These are phyloP conservation scores for Edolisoma coerulescens DNA, from an alignment of 2,113 vertebrate genomes.

Conservation along the genomic window DNA sequence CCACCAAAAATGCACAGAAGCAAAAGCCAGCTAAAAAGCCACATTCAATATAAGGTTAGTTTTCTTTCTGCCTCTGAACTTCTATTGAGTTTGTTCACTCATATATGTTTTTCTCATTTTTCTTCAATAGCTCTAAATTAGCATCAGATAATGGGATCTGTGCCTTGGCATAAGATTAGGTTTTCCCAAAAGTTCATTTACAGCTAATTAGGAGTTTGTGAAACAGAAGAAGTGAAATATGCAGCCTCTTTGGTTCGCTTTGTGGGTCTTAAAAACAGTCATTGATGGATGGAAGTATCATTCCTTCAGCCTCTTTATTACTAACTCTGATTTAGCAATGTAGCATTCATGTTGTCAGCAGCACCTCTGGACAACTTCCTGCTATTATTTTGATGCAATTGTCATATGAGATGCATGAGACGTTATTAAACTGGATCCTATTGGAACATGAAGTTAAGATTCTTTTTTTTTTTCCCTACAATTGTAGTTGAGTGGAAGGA, in stretches of 20 bases:
- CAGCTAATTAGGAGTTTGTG: conserved; percentile 32
- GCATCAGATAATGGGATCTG: not conserved
- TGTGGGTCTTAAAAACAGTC: not conserved
- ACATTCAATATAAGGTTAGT: not conserved
- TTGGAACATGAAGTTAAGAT: not conserved
- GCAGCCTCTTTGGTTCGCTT: not conserved
- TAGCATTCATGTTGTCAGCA: conserved; percentile 1
- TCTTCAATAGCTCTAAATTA: conserved; percentile 39
- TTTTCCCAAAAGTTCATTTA: conserved; percentile 41
- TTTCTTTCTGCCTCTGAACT: not conserved
- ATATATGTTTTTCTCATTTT: not conserved
- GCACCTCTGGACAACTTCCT: conserved; percentile 13
- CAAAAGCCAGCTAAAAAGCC: not conserved
- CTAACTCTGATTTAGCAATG: conserved; percentile 9
- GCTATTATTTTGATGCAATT: not conserved
- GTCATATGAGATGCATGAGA: not conserved
- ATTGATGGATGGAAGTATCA: conserved; percentile 16
- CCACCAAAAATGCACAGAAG: not conserved
- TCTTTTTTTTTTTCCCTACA: not conserved
- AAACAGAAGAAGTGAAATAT: conserved; percentile 23
- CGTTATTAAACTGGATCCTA: not conserved
- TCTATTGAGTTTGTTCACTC: not conserved
- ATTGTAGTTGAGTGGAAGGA: not conserved
- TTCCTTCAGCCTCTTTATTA: conserved; percentile 51
- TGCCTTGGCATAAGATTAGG: conserved; percentile 32